These are phyloP conservation scores for Zhuqinia jingwanae DNA, from an alignment of 2,888 invertebrate genomes.

Conservation along the genomic window DNA sequence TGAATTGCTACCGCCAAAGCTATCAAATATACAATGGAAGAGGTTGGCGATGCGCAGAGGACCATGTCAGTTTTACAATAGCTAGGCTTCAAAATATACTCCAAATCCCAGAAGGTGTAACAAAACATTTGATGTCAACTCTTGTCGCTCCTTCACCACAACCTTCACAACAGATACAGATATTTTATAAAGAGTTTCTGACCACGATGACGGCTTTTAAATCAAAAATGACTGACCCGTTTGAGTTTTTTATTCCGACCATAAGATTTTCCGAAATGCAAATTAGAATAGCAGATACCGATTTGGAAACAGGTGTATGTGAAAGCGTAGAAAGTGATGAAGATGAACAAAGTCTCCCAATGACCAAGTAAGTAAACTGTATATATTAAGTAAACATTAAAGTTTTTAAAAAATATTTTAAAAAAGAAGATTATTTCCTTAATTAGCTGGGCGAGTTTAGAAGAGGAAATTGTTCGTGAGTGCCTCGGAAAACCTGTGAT, in stretches of 20 bases:
- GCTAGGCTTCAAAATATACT: constrained; percentile 90
- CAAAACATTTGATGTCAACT: constrained; percentile 83
- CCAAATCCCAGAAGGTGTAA: constrained; percentile 80
- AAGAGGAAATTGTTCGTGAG: constrained; percentile 74
- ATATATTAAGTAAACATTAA: background rate
- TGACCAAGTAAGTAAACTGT: constrained; percentile 15
- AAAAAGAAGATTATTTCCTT: no score
- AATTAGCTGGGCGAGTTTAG: constrained; percentile 72
- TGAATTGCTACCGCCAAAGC: constrained; percentile 95
- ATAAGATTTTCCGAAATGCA: constrained; percentile 68
- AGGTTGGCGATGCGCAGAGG: constrained; percentile 95
- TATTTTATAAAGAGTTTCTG: constrained; percentile 75
- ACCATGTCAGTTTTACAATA: constrained; percentile 97
- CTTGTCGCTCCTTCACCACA: constrained; percentile 83
- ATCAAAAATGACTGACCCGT: background rate
- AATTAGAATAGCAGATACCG: constrained; percentile 71
- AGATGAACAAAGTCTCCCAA: constrained; percentile 11
- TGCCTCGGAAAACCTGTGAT: constrained; percentile 71
- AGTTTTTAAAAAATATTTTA: background rate
- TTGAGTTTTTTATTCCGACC: constrained; percentile 73
- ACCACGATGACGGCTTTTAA: constrained; percentile 59
- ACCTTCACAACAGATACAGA: constrained; percentile 69
- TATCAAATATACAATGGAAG: constrained; percentile 89
- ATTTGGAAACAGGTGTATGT: constrained; percentile 72
- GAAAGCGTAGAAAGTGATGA: background rate